Evolutionary conservation across 2,888 invertebrate species (phyloP).

Genomic region (Abrostola triplasia): DNA sequence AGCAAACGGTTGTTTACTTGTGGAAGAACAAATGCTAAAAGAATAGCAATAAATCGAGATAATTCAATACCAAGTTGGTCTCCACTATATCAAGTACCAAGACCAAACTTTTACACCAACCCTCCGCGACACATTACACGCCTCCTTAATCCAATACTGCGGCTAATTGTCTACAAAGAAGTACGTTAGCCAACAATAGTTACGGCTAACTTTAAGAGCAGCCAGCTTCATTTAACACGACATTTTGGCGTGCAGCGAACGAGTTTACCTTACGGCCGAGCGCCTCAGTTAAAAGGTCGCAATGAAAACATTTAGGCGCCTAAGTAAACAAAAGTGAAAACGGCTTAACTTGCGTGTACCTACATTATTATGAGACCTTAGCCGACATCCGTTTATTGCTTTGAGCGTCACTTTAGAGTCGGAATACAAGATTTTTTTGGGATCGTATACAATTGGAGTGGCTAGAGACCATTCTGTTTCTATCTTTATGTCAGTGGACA

Average conservation of each 20-base stretch:
- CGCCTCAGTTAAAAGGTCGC: slow-evolving; percentile 53
- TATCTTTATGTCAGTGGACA: too few relatives aligned
- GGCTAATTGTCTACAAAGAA: slow-evolving; percentile 22
- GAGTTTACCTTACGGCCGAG: slow-evolving; percentile 40
- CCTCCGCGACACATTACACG: slow-evolving; percentile 16
- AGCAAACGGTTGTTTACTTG: too few relatives aligned
- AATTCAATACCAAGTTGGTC: too few relatives aligned
- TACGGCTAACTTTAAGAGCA: slow-evolving; percentile 15
- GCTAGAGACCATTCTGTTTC: too few relatives aligned
- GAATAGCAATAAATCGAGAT: too few relatives aligned
- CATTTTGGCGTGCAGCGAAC: slow-evolving; percentile 40
- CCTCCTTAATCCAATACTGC: slow-evolving; percentile 4
- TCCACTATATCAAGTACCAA: not conserved
- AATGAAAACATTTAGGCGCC: slow-evolving; percentile 64
- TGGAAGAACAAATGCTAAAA: too few relatives aligned
- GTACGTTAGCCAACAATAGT: slow-evolving; percentile 32
- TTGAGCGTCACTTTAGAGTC: slow-evolving; percentile 17
- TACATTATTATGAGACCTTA: slow-evolving; percentile 24
- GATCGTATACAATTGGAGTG: not conserved
- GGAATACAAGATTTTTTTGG: slow-evolving; percentile 15
- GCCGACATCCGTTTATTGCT: slow-evolving; percentile 40
- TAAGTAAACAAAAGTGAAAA: slow-evolving; percentile 65
- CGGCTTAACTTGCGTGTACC: slow-evolving; percentile 53
- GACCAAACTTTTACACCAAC: slow-evolving; percentile 10
- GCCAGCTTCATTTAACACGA: slow-evolving; percentile 13